Conservation (phyloP, 2,113 vertebrate genomes). For the Perca flavescens region DNA sequence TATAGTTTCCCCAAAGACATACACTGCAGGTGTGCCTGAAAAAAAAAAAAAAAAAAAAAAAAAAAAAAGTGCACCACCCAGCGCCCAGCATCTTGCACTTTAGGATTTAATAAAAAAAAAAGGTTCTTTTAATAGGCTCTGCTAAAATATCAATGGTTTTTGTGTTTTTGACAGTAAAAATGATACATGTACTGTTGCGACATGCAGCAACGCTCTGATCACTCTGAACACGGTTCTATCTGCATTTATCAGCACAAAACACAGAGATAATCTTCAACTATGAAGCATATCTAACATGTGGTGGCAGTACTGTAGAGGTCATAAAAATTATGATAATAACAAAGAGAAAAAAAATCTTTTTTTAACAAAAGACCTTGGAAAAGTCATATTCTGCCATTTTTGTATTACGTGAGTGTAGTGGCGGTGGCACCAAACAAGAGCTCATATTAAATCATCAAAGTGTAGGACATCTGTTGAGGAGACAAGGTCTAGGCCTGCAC, state of each 20-base stretch:
- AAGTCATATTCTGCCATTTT: slow-evolving; percentile 16
- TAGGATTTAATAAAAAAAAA: background rate
- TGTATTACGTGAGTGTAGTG: background rate
- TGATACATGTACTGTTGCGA: background rate
- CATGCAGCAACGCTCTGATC: too few relatives aligned
- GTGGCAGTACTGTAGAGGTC: background rate
- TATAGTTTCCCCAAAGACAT: too few relatives aligned
- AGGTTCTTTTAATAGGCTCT: background rate
- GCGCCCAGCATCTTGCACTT: background rate
- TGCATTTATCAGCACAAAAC: background rate
- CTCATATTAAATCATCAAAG: slow-evolving; percentile 27
- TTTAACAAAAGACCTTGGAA: slow-evolving; percentile 16
- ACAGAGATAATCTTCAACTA: background rate
- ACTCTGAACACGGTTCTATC: background rate
- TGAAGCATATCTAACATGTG: background rate
- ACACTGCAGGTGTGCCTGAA: too few relatives aligned
- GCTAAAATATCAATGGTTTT: background rate
- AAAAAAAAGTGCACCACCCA: background rate
- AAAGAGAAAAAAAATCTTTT: too few relatives aligned
- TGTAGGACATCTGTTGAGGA: background rate
- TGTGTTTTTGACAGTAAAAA: background rate
- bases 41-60: too few relatives aligned
- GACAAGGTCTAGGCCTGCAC: slow-evolving; percentile 19
- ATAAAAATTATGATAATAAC: background rate
- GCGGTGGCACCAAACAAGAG: slow-evolving; percentile 11